Percentiles rank a stretch among this genome's conserved stretches.
Evolutionary conservation across 2,113 vertebrate species (phyloP).

Genomic region (Proteles cristata): DNA sequence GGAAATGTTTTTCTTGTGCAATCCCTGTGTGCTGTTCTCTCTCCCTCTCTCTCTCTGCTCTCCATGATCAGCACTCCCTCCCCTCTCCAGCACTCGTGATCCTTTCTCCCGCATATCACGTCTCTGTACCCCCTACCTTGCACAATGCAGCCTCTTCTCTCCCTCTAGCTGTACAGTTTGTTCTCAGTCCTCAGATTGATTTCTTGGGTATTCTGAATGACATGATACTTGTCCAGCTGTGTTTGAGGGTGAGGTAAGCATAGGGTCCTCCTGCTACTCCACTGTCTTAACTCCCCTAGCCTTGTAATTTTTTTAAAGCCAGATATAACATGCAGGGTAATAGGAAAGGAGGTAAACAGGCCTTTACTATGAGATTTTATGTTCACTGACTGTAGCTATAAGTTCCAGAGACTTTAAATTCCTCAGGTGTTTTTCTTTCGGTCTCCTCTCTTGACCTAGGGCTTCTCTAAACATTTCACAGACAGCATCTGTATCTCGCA

Average conservation of each 20-base stretch:
- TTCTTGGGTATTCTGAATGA: neutral
- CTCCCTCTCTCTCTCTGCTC: neutral
- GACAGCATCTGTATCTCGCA: neutral
- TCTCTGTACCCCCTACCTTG: neutral
- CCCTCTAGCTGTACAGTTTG: neutral
- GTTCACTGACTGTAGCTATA: neutral
- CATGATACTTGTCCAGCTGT: neutral
- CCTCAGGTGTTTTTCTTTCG: neutral
- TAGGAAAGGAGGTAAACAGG: neutral
- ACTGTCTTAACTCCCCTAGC: neutral
- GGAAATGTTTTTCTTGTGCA: neutral
- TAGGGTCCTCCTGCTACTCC: neutral
- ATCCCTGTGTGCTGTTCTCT: neutral
- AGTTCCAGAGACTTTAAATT: neutral
- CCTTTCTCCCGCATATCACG: neutral
- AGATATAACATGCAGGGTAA: neutral
- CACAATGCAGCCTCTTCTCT: neutral
- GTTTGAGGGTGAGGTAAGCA: neutral
- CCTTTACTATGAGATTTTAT: neutral
- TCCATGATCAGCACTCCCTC: neutral
- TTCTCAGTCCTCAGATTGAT: neutral
- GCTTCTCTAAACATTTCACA: neutral
- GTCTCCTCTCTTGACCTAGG: neutral
- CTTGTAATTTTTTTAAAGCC: neutral
- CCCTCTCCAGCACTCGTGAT: neutral